Evolutionary conservation across 2,888 invertebrate species (phyloP).

Genomic region (Erynnis tages): DNA sequence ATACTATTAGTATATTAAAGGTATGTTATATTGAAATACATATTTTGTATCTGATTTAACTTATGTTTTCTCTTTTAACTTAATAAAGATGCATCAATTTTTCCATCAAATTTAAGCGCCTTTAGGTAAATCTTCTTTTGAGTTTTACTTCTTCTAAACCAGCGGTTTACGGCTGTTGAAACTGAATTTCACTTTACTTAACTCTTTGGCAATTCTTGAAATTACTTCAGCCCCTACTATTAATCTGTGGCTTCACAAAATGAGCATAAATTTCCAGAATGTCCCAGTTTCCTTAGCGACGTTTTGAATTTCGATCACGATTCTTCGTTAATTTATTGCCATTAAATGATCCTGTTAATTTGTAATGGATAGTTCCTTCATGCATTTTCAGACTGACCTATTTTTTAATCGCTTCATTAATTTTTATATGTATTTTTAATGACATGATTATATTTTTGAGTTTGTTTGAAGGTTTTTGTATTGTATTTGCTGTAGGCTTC

Average conservation of each 20-base stretch:
- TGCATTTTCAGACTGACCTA: too few species aligned
- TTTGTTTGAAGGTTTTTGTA: too few species aligned
- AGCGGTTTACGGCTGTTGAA: conserved; percentile 6
- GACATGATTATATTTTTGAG: too few species aligned
- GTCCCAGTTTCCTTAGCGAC: conserved; percentile 1
- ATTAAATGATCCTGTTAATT: neutral
- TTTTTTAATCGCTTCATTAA: too few species aligned
- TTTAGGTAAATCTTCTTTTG: conserved; percentile 9
- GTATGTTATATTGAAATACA: too few species aligned
- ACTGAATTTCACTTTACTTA: too few species aligned
- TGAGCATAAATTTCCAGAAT: conserved; percentile 10
- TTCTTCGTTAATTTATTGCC: conserved; percentile 1
- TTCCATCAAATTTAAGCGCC: neutral
- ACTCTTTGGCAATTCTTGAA: conserved; percentile 11
- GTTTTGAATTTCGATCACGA: conserved; percentile 10
- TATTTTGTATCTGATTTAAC: neutral
- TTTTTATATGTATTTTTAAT: too few species aligned
- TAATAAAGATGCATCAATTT: neutral
- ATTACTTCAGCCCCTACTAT: conserved; percentile 7
- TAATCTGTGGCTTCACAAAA: conserved; percentile 8
- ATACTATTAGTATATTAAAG: too few species aligned
- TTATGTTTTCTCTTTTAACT: neutral
- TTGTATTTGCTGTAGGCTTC: too few species aligned
- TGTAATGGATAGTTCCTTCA: neutral
- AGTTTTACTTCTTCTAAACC: neutral